Evolutionary conservation across 2,888 invertebrate genomes (phyloP).

Genomic region (Digitonthophagus gazella): DNA sequence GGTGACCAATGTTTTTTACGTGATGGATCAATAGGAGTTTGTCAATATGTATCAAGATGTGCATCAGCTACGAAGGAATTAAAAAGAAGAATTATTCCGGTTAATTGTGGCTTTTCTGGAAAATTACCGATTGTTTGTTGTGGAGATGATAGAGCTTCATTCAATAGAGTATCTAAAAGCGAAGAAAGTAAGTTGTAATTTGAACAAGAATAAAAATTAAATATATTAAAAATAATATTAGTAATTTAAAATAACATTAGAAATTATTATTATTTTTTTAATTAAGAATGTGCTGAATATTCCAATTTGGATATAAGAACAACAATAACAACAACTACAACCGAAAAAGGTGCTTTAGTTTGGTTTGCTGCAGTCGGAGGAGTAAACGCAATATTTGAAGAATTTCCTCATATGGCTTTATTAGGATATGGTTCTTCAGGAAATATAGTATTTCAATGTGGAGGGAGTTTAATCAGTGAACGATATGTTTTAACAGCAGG

Average conservation of each 20-base stretch:
- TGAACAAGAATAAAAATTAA: too few species aligned
- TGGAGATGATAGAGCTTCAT: too few species aligned
- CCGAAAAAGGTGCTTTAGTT: too few species aligned
- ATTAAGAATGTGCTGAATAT: too few species aligned
- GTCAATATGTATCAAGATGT: not conserved
- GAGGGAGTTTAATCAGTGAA: conserved; percentile 63
- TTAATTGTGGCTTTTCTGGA: not conserved
- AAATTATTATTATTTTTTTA: too few species aligned
- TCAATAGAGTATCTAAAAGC: too few species aligned
- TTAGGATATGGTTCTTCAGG: conserved; percentile 33
- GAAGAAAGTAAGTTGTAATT: too few species aligned
- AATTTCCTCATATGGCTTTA: conserved; percentile 37
- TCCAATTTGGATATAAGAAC: too few species aligned
- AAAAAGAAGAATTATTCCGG: not conserved
- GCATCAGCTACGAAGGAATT: not conserved
- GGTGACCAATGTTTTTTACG: not conserved
- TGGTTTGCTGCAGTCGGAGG: conserved; percentile 30
- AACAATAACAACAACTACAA: too few species aligned
- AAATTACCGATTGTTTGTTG: not conserved
- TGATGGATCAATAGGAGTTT: not conserved
- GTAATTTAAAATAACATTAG: too few species aligned
- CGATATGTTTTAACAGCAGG: conserved; percentile 64
- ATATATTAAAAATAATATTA: too few species aligned
- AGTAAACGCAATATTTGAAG: conserved; percentile 26
- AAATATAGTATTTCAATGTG: conserved; percentile 56